phyloP scores from a whole-genome alignment of 2,888 invertebrate species.

The Cryptus armator region DNA sequence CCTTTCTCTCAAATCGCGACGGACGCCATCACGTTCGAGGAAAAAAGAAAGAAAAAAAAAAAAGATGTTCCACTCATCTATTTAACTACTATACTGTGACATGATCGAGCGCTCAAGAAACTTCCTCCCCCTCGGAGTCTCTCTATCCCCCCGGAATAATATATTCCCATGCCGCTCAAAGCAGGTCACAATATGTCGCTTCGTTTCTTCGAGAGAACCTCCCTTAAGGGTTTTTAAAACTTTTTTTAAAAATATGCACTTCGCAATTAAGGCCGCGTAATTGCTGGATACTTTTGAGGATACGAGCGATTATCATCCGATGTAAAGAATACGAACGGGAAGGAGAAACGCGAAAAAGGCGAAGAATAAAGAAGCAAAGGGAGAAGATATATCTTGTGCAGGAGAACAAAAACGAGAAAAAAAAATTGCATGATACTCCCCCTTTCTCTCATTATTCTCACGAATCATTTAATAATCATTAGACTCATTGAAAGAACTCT shows the following conservation, averaged over 20 bases:
- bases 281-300: constrained; percentile 61
- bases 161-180: constrained; percentile 47
- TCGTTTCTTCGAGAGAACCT: constrained; percentile 29
- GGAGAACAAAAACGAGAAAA: neutral
- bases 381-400: constrained; percentile 45
- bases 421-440: constrained; percentile 54
- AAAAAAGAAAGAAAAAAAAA: neutral
- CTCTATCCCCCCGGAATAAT: constrained; percentile 12
- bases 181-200: constrained; percentile 47
- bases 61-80: constrained; percentile 23
- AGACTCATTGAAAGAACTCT: constrained; percentile 19
- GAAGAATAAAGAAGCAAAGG: neutral
- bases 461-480: constrained; percentile 57
- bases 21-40: constrained; percentile 23
- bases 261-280: constrained; percentile 59
- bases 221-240: constrained; percentile 40
- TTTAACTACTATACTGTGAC: constrained; percentile 13
- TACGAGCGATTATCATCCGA: constrained; percentile 57
- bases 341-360: neutral
- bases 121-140: neutral
- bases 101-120: constrained; percentile 3
- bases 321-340: constrained; percentile 19
- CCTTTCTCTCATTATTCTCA: constrained; percentile 30
- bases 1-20: constrained; percentile 60
- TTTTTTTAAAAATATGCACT: constrained; percentile 11